Percentiles rank a stretch among this genome's conserved stretches.
phyloP scores from a whole-genome alignment of 2,888 invertebrate genomes.

The Lycophotia porphyrea region DNA sequence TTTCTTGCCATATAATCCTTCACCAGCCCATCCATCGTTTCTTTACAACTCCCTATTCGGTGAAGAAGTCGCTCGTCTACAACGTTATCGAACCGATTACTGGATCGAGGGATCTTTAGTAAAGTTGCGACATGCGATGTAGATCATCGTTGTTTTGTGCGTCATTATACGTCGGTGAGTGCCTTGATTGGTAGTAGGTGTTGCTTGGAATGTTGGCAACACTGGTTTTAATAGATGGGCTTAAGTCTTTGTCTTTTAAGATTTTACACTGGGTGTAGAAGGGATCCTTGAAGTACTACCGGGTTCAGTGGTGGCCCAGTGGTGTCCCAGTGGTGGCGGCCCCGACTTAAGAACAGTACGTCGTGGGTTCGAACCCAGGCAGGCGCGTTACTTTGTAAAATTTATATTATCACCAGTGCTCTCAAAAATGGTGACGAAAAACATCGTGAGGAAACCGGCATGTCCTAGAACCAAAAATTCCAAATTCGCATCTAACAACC shows the following conservation, averaged over 20 bases:
- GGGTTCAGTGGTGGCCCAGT: too few species aligned
- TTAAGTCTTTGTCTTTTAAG: neutral
- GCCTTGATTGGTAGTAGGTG: constrained; percentile 46
- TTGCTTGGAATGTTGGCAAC: constrained; percentile 45
- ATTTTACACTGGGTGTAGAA: neutral
- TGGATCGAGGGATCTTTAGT: constrained; percentile 58
- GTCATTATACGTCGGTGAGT: constrained; percentile 56
- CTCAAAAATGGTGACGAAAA: too few species aligned
- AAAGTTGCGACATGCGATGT: constrained; percentile 59
- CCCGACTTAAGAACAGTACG: too few species aligned
- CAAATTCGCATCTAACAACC: too few species aligned
- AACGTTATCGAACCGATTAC: constrained; percentile 46
- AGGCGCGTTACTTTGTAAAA: too few species aligned
- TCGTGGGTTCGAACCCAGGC: too few species aligned
- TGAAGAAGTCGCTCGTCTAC: constrained; percentile 44
- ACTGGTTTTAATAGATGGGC: constrained; percentile 27
- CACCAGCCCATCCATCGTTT: neutral
- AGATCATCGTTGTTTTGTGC: constrained; percentile 63
- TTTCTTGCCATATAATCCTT: neutral
- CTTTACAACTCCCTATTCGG: neutral
- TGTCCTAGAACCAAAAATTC: too few species aligned
- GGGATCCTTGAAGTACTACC: neutral
- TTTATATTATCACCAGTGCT: too few species aligned
- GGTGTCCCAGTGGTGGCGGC: too few species aligned
- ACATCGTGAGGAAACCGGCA: too few species aligned